These are phyloP conservation scores for Drosophila stalkeri DNA, from an alignment of 2,888 invertebrate genomes.

Conservation along the genomic window DNA sequence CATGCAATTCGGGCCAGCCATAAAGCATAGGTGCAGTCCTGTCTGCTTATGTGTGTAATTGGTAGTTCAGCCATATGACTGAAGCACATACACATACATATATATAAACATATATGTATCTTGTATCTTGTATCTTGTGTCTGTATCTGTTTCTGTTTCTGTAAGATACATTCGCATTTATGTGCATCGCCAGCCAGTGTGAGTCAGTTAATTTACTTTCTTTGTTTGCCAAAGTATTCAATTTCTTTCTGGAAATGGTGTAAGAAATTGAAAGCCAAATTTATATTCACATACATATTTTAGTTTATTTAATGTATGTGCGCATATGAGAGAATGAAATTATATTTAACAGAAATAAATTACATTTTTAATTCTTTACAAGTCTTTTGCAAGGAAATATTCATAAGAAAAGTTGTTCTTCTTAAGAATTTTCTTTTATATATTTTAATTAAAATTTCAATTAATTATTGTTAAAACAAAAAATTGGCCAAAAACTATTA, in stretches of 20 bases:
- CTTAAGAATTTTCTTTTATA: no score
- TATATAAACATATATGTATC: neutral
- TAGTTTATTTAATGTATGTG: neutral
- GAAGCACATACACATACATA: neutral
- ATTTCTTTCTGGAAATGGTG: neutral
- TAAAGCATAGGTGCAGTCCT: slow-evolving; percentile 63
- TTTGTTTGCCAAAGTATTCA: slow-evolving; percentile 5
- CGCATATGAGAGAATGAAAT: neutral
- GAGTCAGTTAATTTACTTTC: slow-evolving; percentile 58
- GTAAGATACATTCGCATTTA: slow-evolving; percentile 15
- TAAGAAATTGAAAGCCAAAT: neutral
- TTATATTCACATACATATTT: neutral
- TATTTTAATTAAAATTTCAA: no score
- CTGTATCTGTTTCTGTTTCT: neutral
- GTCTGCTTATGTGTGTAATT: slow-evolving; percentile 43
- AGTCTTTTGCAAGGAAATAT: no score
- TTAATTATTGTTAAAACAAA: no score
- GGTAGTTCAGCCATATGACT: slow-evolving; percentile 14
- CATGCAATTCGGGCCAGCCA: slow-evolving; percentile 75
- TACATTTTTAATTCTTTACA: no score
- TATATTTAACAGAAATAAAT: neutral
- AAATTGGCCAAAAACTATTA: no score
- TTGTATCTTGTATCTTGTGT: slow-evolving; percentile 12
- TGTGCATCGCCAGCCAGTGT: slow-evolving; percentile 7
- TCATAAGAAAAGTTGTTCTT: no score